Conservation (phyloP, 2,113 vertebrate species). For the Thunnus maccoyii region DNA sequence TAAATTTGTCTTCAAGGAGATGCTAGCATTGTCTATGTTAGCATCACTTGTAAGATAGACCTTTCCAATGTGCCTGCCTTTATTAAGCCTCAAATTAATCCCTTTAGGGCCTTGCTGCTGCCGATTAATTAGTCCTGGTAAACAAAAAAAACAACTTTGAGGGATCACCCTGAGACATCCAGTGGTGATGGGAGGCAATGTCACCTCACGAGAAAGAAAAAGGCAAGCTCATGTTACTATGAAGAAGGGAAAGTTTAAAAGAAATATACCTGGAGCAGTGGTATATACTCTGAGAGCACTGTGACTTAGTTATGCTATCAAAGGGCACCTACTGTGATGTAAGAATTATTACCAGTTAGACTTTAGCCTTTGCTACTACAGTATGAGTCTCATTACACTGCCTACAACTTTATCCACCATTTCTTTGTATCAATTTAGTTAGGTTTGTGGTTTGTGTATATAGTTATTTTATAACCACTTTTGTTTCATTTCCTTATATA, state of each 20-base stretch:
- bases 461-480: too few relatives aligned
- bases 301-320: too few relatives aligned
- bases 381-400: too few relatives aligned
- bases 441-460: too few relatives aligned
- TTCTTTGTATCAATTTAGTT: too few relatives aligned
- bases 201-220: neutral
- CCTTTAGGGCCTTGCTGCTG: neutral
- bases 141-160: neutral
- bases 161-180: constrained; percentile 24
- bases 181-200: constrained; percentile 35
- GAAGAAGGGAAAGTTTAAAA: neutral
- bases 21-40: neutral
- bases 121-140: neutral
- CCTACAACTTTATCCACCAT: too few relatives aligned
- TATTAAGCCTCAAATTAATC: neutral
- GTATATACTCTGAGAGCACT: too few relatives aligned
- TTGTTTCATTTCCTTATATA: too few relatives aligned
- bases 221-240: neutral
- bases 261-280: neutral
- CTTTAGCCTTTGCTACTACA: too few relatives aligned
- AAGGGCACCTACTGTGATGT: too few relatives aligned
- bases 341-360: too few relatives aligned
- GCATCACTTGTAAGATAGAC: too few relatives aligned
- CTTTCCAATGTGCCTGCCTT: neutral
- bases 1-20: neutral